Conservation (phyloP, 2,888 invertebrate genomes). For the Drosophila merina region DNA sequence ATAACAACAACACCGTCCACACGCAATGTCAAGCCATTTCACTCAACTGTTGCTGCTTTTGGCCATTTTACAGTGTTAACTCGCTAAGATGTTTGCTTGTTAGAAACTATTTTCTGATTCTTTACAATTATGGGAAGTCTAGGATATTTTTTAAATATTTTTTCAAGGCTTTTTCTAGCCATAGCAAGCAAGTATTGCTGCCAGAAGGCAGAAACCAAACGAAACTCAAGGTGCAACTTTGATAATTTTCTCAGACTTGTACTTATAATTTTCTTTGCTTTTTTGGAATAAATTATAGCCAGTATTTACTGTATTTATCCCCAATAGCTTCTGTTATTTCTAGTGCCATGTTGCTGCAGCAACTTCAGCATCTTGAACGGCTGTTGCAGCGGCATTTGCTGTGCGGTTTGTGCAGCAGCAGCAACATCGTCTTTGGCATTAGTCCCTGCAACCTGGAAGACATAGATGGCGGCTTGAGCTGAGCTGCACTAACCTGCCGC, state of each 20-base stretch:
- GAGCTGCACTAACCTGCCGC: slow-evolving; percentile 56
- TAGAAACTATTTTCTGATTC: neutral
- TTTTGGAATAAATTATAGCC: neutral
- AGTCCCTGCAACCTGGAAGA: neutral
- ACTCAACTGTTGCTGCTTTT: slow-evolving; percentile 63
- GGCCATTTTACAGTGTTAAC: slow-evolving; percentile 9
- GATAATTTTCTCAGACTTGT: too few species aligned
- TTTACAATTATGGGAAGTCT: neutral
- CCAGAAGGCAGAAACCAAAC: neutral
- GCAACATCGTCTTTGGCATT: slow-evolving; percentile 8
- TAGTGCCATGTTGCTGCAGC: slow-evolving; percentile 10
- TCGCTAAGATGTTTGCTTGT: neutral
- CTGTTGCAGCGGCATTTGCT: slow-evolving; percentile 65
- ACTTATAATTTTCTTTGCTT: too few species aligned
- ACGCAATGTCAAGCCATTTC: slow-evolving; percentile 78
- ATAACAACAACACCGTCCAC: slow-evolving; percentile 58
- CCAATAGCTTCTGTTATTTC: slow-evolving; percentile 8
- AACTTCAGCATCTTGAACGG: slow-evolving; percentile 2
- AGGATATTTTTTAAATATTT: neutral
- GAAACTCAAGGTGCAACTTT: neutral
- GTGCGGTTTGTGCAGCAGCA: slow-evolving; percentile 51
- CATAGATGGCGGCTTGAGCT: neutral
- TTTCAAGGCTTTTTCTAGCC: neutral
- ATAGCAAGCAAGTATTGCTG: neutral
- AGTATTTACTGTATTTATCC: neutral